Conservation (phyloP, 2,797 vertebrate species). For the Pempheris klunzingeri region DNA sequence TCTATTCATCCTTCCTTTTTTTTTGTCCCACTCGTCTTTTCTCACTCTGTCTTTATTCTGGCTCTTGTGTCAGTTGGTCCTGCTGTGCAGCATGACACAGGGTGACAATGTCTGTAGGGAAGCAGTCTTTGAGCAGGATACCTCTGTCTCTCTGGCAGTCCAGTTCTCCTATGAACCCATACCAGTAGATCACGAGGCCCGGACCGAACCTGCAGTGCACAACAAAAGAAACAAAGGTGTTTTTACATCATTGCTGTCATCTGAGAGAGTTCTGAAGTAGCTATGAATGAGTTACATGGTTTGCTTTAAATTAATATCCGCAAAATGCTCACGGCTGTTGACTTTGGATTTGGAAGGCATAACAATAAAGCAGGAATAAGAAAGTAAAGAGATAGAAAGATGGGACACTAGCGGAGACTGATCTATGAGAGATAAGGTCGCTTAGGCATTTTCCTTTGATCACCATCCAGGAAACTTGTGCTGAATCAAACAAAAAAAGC, state of each 20-base stretch:
- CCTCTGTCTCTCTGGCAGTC: constrained; percentile 96
- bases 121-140: constrained; percentile 95
- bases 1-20: constrained; percentile 54
- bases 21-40: constrained; percentile 33
- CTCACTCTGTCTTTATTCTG: constrained; percentile 58
- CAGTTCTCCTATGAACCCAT: constrained; percentile 95
- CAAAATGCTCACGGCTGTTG: constrained; percentile 43
- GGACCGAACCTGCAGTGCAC: constrained; percentile 91
- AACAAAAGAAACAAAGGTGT: constrained; percentile 42
- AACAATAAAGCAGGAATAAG: constrained; percentile 36
- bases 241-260: constrained; percentile 29
- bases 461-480: constrained; percentile 76
- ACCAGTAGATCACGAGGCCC: constrained; percentile 99
- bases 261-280: constrained; percentile 29
- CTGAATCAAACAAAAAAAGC: constrained; percentile 73
- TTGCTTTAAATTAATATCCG: constrained; percentile 29
- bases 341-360: constrained; percentile 43
- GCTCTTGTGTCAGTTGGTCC: constrained; percentile 52
- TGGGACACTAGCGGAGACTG: constrained; percentile 45
- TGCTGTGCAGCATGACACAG: constrained; percentile 81
- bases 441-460: constrained; percentile 76
- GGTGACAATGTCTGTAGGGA: constrained; percentile 94
- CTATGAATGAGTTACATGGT: constrained; percentile 18
- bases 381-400: constrained; percentile 49
- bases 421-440: constrained; percentile 57